Conservation (phyloP, 2,797 vertebrate species). For the Pampus argenteus region DNA sequence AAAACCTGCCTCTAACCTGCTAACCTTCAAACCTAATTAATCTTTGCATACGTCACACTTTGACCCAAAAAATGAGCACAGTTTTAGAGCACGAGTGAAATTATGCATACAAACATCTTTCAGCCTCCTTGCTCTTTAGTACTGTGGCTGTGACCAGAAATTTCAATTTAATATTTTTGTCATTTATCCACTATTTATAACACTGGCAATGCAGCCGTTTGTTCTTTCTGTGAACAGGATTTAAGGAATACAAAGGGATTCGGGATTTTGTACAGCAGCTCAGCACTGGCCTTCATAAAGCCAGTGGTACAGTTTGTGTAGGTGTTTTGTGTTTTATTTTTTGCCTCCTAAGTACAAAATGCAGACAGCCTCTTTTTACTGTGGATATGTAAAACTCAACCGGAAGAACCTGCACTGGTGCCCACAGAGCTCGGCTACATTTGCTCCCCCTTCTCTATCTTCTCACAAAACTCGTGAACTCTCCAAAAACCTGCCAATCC, state of each 20-base stretch:
- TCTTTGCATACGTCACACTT: neutral
- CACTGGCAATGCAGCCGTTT: constrained; percentile 10
- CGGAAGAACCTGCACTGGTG: constrained; percentile 74
- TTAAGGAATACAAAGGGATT: constrained; percentile 36
- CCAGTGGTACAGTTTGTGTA: constrained; percentile 30
- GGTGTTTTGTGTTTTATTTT: constrained; percentile 29
- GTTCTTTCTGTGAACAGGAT: constrained; percentile 28
- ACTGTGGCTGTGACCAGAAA: constrained; percentile 18
- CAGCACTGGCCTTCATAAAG: constrained; percentile 40
- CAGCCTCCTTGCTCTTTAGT: constrained; percentile 14
- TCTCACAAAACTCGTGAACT: constrained; percentile 76
- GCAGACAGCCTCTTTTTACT: constrained; percentile 46
- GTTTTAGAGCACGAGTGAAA: constrained; percentile 4
- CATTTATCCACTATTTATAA: constrained; percentile 45
- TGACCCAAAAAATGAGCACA: neutral
- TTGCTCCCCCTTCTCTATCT: constrained; percentile 61
- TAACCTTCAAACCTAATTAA: constrained; percentile 31
- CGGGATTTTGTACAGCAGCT: constrained; percentile 14
- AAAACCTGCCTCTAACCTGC: constrained; percentile 18
- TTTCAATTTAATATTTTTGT: constrained; percentile 31
- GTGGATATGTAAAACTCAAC: constrained; percentile 70
- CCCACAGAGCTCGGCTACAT: constrained; percentile 73
- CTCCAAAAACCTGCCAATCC: constrained; percentile 71
- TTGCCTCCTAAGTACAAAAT: constrained; percentile 35
- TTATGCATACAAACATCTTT: constrained; percentile 1